Percentiles rank a stretch among this genome's conserved stretches.
These are phyloP conservation scores for Sitta carolinensis DNA, from an alignment of 2,797 vertebrate species.

Conservation along the genomic window DNA sequence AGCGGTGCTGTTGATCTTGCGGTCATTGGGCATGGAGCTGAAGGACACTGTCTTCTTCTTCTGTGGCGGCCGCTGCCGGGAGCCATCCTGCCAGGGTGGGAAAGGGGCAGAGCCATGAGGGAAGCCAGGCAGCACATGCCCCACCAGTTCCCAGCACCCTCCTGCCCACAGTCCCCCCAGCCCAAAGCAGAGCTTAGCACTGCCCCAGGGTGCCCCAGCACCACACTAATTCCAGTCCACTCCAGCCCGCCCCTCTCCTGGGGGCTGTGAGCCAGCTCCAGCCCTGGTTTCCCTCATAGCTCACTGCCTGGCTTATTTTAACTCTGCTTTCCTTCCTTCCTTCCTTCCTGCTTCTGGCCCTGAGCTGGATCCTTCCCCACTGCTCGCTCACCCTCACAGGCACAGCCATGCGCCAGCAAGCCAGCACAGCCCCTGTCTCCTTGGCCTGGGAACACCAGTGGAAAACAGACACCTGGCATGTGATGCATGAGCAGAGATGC, in stretches of 20 bases:
- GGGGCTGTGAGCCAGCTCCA: background rate
- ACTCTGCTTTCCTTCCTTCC: constrained; percentile 66
- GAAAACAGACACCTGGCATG: rapidly evolving
- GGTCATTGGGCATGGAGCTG: constrained; percentile 91
- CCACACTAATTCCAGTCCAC: rapidly evolving
- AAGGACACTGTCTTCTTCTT: constrained; percentile 93
- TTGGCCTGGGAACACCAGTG: background rate
- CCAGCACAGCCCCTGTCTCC: background rate
- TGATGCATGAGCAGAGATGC: background rate
- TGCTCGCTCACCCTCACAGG: background rate
- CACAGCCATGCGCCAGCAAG: background rate
- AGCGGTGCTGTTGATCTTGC: constrained; percentile 91
- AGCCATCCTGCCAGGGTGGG: constrained; percentile 80
- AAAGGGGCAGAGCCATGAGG: background rate
- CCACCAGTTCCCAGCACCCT: background rate
- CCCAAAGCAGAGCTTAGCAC: background rate
- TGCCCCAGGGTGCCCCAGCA: background rate
- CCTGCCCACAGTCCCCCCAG: rapidly evolving
- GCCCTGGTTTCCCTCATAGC: constrained; percentile 3
- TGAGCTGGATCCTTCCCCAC: constrained; percentile 17
- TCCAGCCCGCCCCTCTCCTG: background rate
- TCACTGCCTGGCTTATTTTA: constrained; percentile 38
- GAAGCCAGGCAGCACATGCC: rapidly evolving
- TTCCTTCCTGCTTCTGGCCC: constrained; percentile 59
- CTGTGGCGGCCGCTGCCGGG: constrained; percentile 80